Evolutionary conservation across 2,113 vertebrate genomes (phyloP).

Genomic region (Miniopterus natalensis): DNA sequence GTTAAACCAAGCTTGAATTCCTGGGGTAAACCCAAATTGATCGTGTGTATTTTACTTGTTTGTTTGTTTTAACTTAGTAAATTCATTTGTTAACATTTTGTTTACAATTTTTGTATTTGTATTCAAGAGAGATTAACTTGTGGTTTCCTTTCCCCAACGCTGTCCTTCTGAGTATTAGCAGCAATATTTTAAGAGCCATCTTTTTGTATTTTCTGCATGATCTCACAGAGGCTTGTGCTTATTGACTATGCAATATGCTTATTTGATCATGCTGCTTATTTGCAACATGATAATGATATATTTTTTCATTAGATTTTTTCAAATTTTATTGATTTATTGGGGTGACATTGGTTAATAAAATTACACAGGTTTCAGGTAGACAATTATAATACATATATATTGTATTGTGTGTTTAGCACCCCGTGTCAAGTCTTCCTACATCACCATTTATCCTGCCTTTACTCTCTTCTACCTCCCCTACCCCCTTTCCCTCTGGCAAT

Average conservation of each 20-base stretch:
- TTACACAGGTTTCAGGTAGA: not conserved
- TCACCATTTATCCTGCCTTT: not conserved
- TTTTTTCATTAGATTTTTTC: not conserved
- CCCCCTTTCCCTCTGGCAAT: not conserved
- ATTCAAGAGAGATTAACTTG: not conserved
- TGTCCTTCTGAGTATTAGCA: not conserved
- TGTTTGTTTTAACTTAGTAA: not conserved
- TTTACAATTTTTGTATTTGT: not conserved
- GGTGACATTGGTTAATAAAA: not conserved
- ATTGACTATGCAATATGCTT: not conserved
- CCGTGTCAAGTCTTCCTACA: not conserved
- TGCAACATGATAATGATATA: not conserved
- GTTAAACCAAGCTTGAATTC: not conserved
- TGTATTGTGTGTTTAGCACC: not conserved
- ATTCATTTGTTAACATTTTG: not conserved
- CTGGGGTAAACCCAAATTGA: not conserved
- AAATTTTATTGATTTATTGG: not conserved
- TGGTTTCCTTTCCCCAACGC: not conserved
- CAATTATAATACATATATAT: not conserved
- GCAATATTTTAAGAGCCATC: not conserved
- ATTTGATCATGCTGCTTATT: not conserved
- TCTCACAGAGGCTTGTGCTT: not conserved
- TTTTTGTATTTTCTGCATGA: not conserved
- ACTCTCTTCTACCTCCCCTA: not conserved
- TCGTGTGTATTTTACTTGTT: not conserved